Conservation (phyloP, 2,113 vertebrate genomes). For the Ascaphus truei region DNA sequence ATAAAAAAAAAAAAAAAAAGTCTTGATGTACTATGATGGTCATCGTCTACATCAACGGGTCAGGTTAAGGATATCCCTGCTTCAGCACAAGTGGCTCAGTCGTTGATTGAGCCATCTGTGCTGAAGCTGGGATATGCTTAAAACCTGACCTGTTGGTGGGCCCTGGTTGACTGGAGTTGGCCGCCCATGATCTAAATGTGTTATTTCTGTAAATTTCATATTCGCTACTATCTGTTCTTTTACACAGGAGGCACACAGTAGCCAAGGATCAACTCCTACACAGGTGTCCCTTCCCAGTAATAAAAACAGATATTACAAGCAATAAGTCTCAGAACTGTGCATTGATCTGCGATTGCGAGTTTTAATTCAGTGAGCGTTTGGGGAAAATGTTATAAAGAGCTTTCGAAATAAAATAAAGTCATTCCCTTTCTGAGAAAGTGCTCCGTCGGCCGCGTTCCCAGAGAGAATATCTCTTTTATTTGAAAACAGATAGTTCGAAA, state of each 20-base stretch:
- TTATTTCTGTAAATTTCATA: too few species aligned
- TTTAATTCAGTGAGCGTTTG: background rate
- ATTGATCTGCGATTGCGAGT: conserved; percentile 4
- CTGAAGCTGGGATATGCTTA: too few species aligned
- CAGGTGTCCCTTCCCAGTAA: background rate
- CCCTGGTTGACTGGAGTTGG: too few species aligned
- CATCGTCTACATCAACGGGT: too few species aligned
- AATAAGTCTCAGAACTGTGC: conserved; percentile 17
- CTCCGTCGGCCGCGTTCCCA: background rate
- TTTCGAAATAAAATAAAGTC: conserved; percentile 5
- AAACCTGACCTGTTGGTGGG: too few species aligned
- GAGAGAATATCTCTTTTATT: background rate
- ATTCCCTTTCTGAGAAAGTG: background rate
- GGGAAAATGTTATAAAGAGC: conserved; percentile 18
- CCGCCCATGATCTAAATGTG: too few species aligned
- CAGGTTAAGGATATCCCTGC: too few species aligned
- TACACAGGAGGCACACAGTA: background rate
- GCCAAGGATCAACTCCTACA: background rate
- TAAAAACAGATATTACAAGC: conserved; percentile 23
- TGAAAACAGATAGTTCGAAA: background rate
- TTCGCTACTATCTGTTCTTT: background rate
- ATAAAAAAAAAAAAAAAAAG: too few species aligned
- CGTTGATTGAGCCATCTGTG: too few species aligned
- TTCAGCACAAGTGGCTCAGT: too few species aligned
- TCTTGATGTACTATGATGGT: too few species aligned